These are phyloP conservation scores for Pteromalus puparum DNA, from an alignment of 1,140 invertebrate species.

Conservation along the genomic window DNA sequence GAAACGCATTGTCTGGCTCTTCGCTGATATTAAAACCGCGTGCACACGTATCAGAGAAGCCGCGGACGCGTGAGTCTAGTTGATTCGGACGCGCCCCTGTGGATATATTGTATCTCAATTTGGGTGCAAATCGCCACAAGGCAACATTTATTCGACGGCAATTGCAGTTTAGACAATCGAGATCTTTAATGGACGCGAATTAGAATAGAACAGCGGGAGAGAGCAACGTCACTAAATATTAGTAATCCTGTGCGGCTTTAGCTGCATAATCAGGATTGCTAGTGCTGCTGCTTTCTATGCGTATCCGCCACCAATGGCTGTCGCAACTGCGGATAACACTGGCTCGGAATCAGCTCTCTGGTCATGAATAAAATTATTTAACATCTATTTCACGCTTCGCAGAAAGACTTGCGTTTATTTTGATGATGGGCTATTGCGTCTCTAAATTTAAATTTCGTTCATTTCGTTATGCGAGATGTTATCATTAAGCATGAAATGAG, in stretches of 20 bases:
- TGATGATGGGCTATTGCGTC: neutral
- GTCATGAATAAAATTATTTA: neutral
- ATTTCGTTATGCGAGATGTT: neutral
- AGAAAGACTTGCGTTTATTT: neutral
- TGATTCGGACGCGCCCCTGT: neutral
- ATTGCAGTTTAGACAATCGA: slow-evolving; percentile 31
- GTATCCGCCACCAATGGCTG: neutral
- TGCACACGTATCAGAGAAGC: neutral
- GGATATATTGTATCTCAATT: neutral
- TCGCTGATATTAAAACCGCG: neutral
- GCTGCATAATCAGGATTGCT: slow-evolving; percentile 11
- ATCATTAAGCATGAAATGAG: neutral
- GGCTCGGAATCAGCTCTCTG: neutral
- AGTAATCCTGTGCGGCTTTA: slow-evolving; percentile 12
- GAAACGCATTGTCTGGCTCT: neutral
- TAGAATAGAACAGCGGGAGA: neutral
- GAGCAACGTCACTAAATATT: slow-evolving; percentile 14
- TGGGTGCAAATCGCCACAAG: neutral
- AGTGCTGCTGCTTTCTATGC: neutral
- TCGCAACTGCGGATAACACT: neutral
- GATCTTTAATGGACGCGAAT: neutral
- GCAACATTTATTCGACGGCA: slow-evolving; percentile 29
- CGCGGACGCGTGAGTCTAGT: neutral
- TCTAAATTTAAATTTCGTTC: neutral
- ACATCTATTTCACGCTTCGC: neutral